These are phyloP conservation scores for Biston stratarius DNA, from an alignment of 2,888 invertebrate genomes.

Conservation along the genomic window DNA sequence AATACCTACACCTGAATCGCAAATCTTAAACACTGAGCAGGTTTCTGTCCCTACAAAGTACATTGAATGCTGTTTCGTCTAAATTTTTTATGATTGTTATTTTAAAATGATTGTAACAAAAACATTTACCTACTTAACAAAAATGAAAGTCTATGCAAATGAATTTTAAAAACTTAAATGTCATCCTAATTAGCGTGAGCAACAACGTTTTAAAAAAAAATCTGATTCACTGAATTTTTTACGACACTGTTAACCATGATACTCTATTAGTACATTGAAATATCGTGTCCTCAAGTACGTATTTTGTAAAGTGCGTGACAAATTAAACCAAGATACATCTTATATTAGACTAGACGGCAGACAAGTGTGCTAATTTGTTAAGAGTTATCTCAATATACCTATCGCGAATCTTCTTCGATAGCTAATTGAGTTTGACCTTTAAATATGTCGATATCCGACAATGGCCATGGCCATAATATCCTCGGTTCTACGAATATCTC, in stretches of 20 bases:
- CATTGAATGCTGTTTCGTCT: no score
- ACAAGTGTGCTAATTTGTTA: constrained; percentile 25
- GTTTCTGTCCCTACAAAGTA: no score
- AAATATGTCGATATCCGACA: constrained; percentile 23
- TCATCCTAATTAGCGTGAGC: no score
- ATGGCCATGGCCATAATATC: constrained; percentile 24
- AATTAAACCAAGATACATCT: constrained; percentile 1
- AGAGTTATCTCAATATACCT: neutral
- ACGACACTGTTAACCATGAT: constrained; percentile 2
- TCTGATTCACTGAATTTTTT: neutral
- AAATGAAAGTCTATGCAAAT: no score
- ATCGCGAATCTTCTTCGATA: constrained; percentile 5
- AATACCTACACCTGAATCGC: no score
- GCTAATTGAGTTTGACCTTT: constrained; percentile 26
- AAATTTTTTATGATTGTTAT: no score
- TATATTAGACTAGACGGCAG: neutral
- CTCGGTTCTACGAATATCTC: neutral
- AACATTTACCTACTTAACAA: no score
- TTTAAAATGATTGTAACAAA: no score
- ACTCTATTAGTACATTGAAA: neutral
- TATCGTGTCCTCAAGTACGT: constrained; percentile 7
- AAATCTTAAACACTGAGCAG: no score
- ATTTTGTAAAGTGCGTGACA: constrained; percentile 2
- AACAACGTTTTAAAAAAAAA: neutral
- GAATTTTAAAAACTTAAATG: no score